These are phyloP conservation scores for Morone saxatilis DNA, from an alignment of 2,113 vertebrate genomes.

Conservation along the genomic window DNA sequence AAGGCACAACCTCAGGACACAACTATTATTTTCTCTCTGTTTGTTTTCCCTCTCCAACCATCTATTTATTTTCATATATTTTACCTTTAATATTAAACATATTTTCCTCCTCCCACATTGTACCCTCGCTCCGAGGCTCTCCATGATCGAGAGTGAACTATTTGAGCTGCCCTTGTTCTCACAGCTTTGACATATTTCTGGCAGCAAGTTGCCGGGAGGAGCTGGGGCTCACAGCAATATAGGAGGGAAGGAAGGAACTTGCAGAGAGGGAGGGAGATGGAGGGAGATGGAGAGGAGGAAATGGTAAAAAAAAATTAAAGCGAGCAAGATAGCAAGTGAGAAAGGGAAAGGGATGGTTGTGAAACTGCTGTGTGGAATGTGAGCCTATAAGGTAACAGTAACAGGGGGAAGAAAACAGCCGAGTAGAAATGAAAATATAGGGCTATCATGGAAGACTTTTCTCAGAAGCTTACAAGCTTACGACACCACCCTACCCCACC, in stretches of 20 bases:
- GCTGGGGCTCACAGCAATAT: constrained; percentile 2
- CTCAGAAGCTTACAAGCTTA: neutral
- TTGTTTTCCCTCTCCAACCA: neutral
- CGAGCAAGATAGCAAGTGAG: neutral
- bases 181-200: constrained; percentile 65
- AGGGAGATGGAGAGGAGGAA: constrained; percentile 18
- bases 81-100: neutral
- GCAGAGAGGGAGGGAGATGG: constrained; percentile 1
- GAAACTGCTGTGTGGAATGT: constrained; percentile 47
- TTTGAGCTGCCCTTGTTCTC: constrained; percentile 52
- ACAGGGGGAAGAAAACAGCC: neutral
- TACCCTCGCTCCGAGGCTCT: neutral
- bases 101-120: neutral
- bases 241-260: constrained; percentile 45
- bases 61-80: neutral
- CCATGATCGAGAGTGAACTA: constrained; percentile 29
- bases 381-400: constrained; percentile 14
- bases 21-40: neutral
- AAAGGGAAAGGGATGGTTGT: constrained; percentile 8
- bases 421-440: constrained; percentile 30
- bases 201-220: constrained; percentile 29
- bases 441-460: neutral
- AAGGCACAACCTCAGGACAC: neutral
- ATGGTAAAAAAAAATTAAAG: constrained; percentile 16
- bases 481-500: neutral